Evolutionary conservation across 2,797 vertebrate genomes (phyloP), one percentile per base, ranked within the genome.

Genomic region (Etheostoma perlongum): DNA sequence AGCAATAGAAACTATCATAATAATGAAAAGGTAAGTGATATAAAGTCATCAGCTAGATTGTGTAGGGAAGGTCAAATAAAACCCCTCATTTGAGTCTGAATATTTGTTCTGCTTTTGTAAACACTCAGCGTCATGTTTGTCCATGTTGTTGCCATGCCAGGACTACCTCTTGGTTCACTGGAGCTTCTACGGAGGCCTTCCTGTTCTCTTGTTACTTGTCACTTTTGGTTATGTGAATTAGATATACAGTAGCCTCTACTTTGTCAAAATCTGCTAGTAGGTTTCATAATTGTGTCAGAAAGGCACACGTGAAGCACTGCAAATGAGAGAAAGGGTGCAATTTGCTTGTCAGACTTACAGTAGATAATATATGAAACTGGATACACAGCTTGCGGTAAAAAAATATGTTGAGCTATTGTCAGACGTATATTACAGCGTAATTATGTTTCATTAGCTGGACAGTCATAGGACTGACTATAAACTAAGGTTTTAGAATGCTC

Each of bases 31-130:
- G 13, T 64, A 23, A 53, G 58, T 59, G 27, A 66, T 51, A 55
- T 66, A 46, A 53, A 27, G 47, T 58, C 74, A 4, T 71, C 2
- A 19, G 33, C 18, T 66, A 36, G 33, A 78, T 53, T 78, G 60
- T 71, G 66, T 36, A 21, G 57, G 13, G 52, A 47, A 69, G 48
- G 62, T 74, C 23, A 72, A 77, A 79, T 61, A 83, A 68, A 83
- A 61, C 53, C 53, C 62, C 58, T 19, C n/a, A 6, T 88, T 85
- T 81, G 81, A 87, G 70, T 70, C 80, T 87, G 81, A 73, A 86
- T 78, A 53, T 90, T 88, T 91, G 85, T 85, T 87, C 81, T 91
- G 85, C 84, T 78, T 83, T 87, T 76, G 86, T 89, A 84, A 89
- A 91, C 76, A 81, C 48, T 68, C 61, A 1, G 62, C 76, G 51